Conservation (phyloP, 2,888 invertebrate genomes). For the Meghimatium bilineatum region DNA sequence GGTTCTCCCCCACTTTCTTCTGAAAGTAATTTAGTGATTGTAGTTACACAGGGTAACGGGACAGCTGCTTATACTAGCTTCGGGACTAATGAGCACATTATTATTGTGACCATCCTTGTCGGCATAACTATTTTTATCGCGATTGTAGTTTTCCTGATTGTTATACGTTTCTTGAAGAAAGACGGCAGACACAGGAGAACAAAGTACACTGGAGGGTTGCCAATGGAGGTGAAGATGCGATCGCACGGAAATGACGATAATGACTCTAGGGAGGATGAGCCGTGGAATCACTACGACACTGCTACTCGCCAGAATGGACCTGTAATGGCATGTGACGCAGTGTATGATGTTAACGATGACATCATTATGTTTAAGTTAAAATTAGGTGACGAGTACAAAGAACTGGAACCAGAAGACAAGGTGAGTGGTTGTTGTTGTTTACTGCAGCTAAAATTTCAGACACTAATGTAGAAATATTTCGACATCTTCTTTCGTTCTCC, state of each 20-base stretch:
- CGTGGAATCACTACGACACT: conserved; percentile 49
- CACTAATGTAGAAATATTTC: too few relatives aligned
- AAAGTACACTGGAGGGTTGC: conserved; percentile 50
- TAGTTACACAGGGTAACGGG: conserved; percentile 58
- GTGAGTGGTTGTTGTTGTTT: conserved; percentile 1
- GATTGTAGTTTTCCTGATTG: conserved; percentile 63
- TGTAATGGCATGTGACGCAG: conserved; percentile 41
- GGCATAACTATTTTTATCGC: conserved; percentile 65
- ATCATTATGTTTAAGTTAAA: conserved; percentile 54
- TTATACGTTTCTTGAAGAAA: conserved; percentile 62
- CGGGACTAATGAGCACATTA: conserved; percentile 51
- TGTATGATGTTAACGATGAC: conserved; percentile 46
- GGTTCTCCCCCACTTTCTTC: conserved; percentile 57
- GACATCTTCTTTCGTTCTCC: too few relatives aligned
- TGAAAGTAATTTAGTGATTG: conserved; percentile 54
- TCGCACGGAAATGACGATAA: conserved; percentile 19
- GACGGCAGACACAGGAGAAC: conserved; percentile 58
- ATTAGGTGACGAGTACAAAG: conserved; percentile 52
- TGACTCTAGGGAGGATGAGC: conserved; percentile 36
- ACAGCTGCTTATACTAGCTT: conserved; percentile 47
- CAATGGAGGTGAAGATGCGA: conserved; percentile 44
- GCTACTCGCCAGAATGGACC: conserved; percentile 47
- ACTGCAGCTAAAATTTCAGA: too few relatives aligned
- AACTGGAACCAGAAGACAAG: conserved; percentile 51
- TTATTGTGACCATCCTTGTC: conserved; percentile 65